Evolutionary conservation across 2,797 vertebrate species (phyloP).

Genomic region (Mallotus villosus): DNA sequence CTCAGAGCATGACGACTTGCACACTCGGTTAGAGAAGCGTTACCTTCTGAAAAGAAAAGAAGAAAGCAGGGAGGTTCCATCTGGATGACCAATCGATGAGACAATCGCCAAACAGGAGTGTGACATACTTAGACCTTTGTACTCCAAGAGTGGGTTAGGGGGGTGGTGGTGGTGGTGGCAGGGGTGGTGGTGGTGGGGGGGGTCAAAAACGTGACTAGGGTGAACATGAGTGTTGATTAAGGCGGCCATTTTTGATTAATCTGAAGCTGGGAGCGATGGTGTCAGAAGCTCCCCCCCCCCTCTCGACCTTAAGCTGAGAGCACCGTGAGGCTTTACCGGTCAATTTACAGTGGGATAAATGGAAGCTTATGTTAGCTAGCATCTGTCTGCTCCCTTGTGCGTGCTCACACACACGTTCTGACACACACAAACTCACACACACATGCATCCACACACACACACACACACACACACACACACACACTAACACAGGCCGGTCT

Average conservation of each 20-base stretch:
- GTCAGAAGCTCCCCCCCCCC: not conserved
- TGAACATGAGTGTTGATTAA: not conserved
- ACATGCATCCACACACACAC: not conserved
- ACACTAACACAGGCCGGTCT: not conserved
- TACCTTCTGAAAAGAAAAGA: too few species aligned
- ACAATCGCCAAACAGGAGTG: too few species aligned
- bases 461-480: not conserved
- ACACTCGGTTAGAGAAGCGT: too few species aligned
- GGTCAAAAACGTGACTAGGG: too few species aligned
- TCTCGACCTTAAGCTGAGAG: not conserved
- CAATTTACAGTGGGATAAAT: slow-evolving; percentile 2
- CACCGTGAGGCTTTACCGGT: slow-evolving; percentile 3
- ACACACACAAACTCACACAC: slow-evolving; percentile 5
- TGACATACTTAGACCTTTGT: too few species aligned
- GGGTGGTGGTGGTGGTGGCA: too few species aligned
- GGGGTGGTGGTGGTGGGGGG: too few species aligned
- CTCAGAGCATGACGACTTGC: too few species aligned
- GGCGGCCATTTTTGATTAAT: not conserved
- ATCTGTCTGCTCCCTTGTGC: not conserved
- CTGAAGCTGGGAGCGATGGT: not conserved
- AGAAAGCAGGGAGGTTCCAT: too few species aligned
- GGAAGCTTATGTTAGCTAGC: not conserved
- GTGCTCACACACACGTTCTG: not conserved
- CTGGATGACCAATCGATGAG: too few species aligned
- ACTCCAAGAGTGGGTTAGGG: not conserved